Evolutionary conservation across 1,140 invertebrate species (phyloP).

Genomic region (Drosophila sechellia): DNA sequence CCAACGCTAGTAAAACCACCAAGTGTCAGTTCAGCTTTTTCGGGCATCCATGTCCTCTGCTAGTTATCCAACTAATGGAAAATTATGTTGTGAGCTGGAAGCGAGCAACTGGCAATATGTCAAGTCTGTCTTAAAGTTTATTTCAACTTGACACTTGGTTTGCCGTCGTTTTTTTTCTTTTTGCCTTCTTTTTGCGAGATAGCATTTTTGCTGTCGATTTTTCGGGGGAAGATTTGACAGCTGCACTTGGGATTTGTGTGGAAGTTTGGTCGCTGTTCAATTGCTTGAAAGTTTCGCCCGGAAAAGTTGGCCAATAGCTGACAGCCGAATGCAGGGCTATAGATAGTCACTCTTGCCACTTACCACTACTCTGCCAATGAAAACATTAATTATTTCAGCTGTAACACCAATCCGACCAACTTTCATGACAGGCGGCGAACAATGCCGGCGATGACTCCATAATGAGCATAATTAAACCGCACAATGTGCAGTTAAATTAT

Average conservation of each 20-base stretch:
- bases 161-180: constrained; percentile 2
- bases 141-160: constrained; percentile 41
- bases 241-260: constrained; percentile 42
- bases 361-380: constrained; percentile 15
- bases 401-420: constrained; percentile 37
- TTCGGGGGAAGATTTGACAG: constrained; percentile 37
- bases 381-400: constrained; percentile 65
- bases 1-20: constrained; percentile 8
- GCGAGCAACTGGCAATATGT: constrained; percentile 46
- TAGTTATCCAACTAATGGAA: constrained; percentile 60
- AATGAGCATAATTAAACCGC: constrained; percentile 58
- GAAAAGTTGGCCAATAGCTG: constrained; percentile 39
- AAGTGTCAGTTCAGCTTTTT: constrained; percentile 31
- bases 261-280: constrained; percentile 42
- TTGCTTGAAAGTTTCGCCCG: constrained; percentile 45
- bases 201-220: constrained; percentile 39
- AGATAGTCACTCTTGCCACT: constrained; percentile 14
- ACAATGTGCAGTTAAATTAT: constrained; percentile 48
- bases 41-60: constrained; percentile 22
- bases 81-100: constrained; percentile 58
- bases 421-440: constrained; percentile 36
- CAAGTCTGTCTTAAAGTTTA: constrained; percentile 50
- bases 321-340: constrained; percentile 26
- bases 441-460: constrained; percentile 40
- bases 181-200: background rate